Conservation (phyloP, 2,888 invertebrate species). For the Melinopterus prodromus region DNA sequence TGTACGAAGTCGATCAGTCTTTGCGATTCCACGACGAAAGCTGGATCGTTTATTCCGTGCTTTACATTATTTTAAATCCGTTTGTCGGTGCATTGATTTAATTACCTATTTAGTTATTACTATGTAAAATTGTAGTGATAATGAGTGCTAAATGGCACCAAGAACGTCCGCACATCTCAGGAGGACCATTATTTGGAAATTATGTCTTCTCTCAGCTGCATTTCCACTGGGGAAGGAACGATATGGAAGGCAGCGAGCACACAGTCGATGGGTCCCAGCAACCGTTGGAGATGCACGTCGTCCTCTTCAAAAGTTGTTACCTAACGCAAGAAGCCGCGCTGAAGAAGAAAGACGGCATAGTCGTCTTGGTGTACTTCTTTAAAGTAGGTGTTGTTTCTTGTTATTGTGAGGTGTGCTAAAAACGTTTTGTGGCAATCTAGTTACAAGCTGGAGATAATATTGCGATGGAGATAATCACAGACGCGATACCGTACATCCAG, state of each 20-base stretch:
- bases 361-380: conserved; percentile 69
- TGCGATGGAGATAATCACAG: conserved; percentile 59
- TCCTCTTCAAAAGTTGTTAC: conserved; percentile 68
- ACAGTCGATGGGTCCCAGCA: conserved; percentile 64
- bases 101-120: no score
- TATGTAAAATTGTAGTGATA: conserved; percentile 60
- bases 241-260: conserved; percentile 73
- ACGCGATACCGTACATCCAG: conserved; percentile 63
- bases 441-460: conserved; percentile 63
- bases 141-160: conserved; percentile 70
- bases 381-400: conserved; percentile 40
- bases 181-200: conserved; percentile 68
- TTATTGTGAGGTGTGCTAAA: neutral
- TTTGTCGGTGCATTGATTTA: no score
- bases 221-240: conserved; percentile 73
- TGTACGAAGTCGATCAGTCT: neutral
- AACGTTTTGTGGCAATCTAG: conserved; percentile 48
- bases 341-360: conserved; percentile 65
- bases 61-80: no score
- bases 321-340: conserved; percentile 69
- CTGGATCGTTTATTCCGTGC: neutral
- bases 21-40: neutral
- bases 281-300: conserved; percentile 72
- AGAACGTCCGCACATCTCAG: conserved; percentile 67
- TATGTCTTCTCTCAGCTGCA: conserved; percentile 73